Base-by-base conservation (phyloP, 1,140 invertebrate genomes). In the Polyergus mexicanus region DNA sequence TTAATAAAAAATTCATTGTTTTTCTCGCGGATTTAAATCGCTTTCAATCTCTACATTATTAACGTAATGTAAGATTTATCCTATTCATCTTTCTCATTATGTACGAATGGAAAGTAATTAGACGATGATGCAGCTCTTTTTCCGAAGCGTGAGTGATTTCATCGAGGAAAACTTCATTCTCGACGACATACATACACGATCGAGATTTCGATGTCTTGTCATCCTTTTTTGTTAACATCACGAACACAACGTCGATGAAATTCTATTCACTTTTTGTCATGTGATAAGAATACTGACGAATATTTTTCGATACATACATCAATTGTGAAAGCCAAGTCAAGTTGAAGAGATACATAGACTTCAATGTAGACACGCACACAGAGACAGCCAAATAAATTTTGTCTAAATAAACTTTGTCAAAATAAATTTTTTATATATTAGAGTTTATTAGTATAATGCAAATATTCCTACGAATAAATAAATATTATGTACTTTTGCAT, bases 131-230 rank as follows among this genome's bases (percentile, higher is more conserved):
- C 63, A 28, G 76, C 76, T 51, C 44, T 68, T 69, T 69, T 41
- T 47, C 32, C 76, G 62, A 2, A 44, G 7, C 74, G 25, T 65
- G 62, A 78, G 44, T 78, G 68, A 80, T 68, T 51, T 80, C 3
- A 32, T 16, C 25, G 76, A 51, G 76, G 35, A 80, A 80, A 80
- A 80, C 65, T 62, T 80, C 65, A 56, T 80, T 65, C 41, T 71
- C 47, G 28, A 66, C 22, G 25, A 13, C 19, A 25, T 19, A 51
- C 75, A 78, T 51, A 6, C 63, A n/a, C 13, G 5, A 3, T 3
- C n/a, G 10, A 22, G 77, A 71, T 80, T 80, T 80, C 28, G 47
- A 80, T 69, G 22, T 25, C n/a, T 22, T 8, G 65, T 80, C 77
- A 71, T 71, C 6, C 10, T 19, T 80, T 80, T 56, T 56, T 38